Percentiles rank a stretch among this genome's conserved stretches.
Conservation (phyloP, 2,888 invertebrate species). For the Gymnosoma rotundatum region DNA sequence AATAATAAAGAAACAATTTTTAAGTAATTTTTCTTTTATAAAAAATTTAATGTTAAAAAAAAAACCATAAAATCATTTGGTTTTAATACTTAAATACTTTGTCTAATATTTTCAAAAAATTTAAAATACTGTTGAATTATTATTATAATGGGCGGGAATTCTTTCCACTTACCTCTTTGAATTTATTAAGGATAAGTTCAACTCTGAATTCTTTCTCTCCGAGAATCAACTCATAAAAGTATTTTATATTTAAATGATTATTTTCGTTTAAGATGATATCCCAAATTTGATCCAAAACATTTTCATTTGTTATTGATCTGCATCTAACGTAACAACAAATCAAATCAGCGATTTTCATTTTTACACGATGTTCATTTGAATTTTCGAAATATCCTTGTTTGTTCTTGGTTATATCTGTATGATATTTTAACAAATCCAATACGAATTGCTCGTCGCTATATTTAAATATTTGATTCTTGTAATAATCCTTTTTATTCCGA, state of each 20-base stretch:
- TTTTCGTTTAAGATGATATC: conserved; percentile 75
- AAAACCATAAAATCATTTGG: too few species aligned
- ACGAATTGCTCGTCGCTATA: conserved; percentile 10
- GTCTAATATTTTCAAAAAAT: too few species aligned
- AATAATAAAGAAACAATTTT: too few species aligned
- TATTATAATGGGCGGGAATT: too few species aligned
- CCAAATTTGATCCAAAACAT: conserved; percentile 73
- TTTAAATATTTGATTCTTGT: background rate
- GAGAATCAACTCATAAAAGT: conserved; percentile 77
- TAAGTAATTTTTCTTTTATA: too few species aligned
- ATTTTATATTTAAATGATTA: conserved; percentile 80
- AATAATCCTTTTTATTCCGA: too few species aligned
- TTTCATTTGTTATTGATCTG: background rate
- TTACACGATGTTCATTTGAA: conserved; percentile 79
- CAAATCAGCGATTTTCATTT: conserved; percentile 76
- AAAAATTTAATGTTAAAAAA: too few species aligned
- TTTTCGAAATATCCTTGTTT: conserved; percentile 80
- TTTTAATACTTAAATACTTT: too few species aligned
- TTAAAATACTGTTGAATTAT: too few species aligned
- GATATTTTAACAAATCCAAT: conserved; percentile 69
- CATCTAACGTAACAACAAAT: conserved; percentile 2
- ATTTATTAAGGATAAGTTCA: conserved; percentile 70
- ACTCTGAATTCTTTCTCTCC: conserved; percentile 27
- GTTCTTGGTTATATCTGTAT: conserved; percentile 73
- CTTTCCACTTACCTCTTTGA: conserved; percentile 71